phyloP scores from a whole-genome alignment of 2,888 invertebrate species.

The Smittia sp. region DNA sequence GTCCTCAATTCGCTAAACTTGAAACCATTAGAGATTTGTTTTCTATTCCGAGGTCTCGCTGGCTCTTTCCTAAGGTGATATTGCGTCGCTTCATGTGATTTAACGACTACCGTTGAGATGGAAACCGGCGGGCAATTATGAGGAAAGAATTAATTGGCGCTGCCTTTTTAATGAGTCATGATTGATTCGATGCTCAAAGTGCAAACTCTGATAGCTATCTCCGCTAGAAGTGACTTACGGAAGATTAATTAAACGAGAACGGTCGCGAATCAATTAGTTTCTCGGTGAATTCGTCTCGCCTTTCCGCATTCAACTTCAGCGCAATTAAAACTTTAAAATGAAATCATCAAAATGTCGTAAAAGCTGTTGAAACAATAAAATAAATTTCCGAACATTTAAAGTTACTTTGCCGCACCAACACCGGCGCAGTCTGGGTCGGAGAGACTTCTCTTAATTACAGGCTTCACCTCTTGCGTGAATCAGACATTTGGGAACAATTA shows the following conservation, averaged over 20 bases:
- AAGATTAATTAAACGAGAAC: background rate
- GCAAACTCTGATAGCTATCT: background rate
- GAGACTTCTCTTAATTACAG: no score
- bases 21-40: constrained; percentile 34
- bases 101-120: background rate
- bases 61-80: background rate
- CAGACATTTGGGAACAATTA: no score
- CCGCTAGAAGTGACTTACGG: no score
- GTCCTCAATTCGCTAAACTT: constrained; percentile 35
- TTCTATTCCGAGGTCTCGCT: background rate
- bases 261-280: background rate
- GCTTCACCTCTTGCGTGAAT: no score
- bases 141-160: background rate
- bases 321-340: background rate
- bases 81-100: background rate
- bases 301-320: background rate
- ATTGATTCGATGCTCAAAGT: constrained; percentile 1
- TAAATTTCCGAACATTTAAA: no score
- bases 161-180: background rate
- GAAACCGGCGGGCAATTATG: background rate
- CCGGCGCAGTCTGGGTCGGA: no score
- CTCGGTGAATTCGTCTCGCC: background rate
- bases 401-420: no score
- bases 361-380: background rate
- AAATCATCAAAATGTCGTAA: constrained; percentile 5